Percentiles rank a stretch among this genome's conserved stretches.
phyloP scores from a whole-genome alignment of 2,888 invertebrate genomes.

The Ceratothoa steindachneri region DNA sequence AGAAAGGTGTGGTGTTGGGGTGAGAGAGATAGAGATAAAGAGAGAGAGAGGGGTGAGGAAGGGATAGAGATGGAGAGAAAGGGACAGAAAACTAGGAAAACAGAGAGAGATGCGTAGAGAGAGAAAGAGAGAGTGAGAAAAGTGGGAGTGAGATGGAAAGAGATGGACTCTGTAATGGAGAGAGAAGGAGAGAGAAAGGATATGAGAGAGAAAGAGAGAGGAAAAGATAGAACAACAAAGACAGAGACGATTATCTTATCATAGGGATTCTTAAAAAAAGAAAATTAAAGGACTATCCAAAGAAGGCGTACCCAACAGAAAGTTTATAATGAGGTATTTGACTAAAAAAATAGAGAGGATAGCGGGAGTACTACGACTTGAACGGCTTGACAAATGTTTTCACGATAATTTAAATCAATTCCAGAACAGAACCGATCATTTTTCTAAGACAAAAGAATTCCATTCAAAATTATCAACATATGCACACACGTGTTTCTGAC shows the following conservation, averaged over 20 bases:
- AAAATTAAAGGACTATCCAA: neutral
- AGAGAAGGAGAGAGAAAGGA: neutral
- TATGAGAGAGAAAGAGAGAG: neutral
- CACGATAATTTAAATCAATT: too few species aligned
- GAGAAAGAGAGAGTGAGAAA: neutral
- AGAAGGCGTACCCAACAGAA: too few species aligned
- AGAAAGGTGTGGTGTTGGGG: neutral
- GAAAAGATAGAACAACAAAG: neutral
- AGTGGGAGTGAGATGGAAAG: slow-evolving; percentile 10
- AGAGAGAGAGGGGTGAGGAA: neutral
- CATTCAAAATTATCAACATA: too few species aligned
- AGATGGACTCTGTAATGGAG: neutral
- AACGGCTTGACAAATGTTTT: too few species aligned
- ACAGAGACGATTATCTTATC: neutral
- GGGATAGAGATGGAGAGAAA: neutral
- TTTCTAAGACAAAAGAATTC: too few species aligned
- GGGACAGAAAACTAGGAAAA: neutral
- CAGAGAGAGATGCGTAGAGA: neutral
- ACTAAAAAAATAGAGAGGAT: too few species aligned
- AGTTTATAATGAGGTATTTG: too few species aligned
- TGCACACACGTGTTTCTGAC: too few species aligned
- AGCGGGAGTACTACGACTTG: too few species aligned
- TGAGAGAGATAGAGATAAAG: neutral
- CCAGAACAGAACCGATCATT: too few species aligned
- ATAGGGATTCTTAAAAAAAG: neutral